Evolutionary conservation across 2,888 invertebrate genomes (phyloP).

Genomic region (Sinopyrophorus schimmeli): DNA sequence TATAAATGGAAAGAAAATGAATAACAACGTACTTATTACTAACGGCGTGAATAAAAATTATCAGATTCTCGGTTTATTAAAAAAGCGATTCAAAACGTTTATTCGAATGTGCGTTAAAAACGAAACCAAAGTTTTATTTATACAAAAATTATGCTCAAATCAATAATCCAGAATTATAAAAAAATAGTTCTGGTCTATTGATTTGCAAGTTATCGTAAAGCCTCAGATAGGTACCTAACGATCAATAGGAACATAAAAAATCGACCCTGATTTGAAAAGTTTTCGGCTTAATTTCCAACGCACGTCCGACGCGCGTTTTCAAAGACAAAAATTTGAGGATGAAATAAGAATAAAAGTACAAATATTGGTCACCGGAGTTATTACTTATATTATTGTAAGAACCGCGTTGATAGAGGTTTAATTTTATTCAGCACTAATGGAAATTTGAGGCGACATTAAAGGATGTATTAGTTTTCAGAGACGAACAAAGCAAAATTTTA

Average conservation of each 20-base stretch:
- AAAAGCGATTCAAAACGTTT: too few relatives aligned
- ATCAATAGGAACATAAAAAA: too few relatives aligned
- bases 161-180: conserved; percentile 9
- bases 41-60: too few relatives aligned
- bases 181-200: background rate
- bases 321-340: conserved; percentile 34
- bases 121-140: too few relatives aligned
- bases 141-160: conserved; percentile 4
- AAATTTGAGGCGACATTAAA: conserved; percentile 15
- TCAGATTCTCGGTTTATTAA: conserved; percentile 10
- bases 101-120: too few relatives aligned
- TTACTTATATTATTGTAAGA: conserved; percentile 30
- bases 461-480: conserved; percentile 6
- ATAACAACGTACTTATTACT: conserved; percentile 16
- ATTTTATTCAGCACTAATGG: conserved; percentile 26
- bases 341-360: conserved; percentile 42
- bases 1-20: conserved; percentile 15
- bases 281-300: conserved; percentile 1
- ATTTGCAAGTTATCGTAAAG: conserved; percentile 2
- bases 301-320: conserved; percentile 16
- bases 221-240: too few relatives aligned
- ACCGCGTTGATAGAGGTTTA: conserved; percentile 16
- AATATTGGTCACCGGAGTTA: conserved; percentile 39
- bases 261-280: background rate
- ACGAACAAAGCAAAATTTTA: conserved; percentile 3